Conservation (phyloP, 2,888 invertebrate species). For the Yponomeuta plumbellus region DNA sequence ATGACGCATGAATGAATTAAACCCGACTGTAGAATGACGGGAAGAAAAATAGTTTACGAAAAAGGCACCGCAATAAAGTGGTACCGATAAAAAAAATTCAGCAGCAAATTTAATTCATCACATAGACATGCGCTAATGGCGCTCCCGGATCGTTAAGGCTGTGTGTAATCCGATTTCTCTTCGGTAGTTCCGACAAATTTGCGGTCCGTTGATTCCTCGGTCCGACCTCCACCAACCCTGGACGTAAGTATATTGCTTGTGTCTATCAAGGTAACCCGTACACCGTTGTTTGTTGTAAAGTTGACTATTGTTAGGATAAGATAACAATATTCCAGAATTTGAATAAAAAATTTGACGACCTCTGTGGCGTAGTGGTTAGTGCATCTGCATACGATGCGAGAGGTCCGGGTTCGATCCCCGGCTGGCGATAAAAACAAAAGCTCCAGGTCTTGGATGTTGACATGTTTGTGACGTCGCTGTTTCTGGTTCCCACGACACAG, state of each 20-base stretch:
- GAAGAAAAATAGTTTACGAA: neutral
- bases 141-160: conserved; percentile 58
- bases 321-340: no score
- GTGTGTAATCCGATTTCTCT: conserved; percentile 65
- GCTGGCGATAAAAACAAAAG: no score
- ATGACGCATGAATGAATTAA: no score
- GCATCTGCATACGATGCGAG: no score
- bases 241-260: neutral
- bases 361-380: no score
- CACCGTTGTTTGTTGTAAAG: neutral
- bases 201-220: conserved; percentile 58
- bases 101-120: conserved; percentile 1
- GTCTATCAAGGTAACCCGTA: neutral
- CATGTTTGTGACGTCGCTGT: no score
- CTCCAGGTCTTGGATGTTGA: no score
- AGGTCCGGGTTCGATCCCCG: no score
- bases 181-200: conserved; percentile 67
- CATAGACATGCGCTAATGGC: conserved; percentile 48
- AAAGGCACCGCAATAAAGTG: neutral
- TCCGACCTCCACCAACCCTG: conserved; percentile 22
- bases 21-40: no score
- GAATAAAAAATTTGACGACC: no score
- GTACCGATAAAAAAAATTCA: neutral
- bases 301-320: neutral
- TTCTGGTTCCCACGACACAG: no score